Evolutionary conservation across 2,113 vertebrate species (phyloP).

Genomic region (Paradoxurus hermaphroditus): DNA sequence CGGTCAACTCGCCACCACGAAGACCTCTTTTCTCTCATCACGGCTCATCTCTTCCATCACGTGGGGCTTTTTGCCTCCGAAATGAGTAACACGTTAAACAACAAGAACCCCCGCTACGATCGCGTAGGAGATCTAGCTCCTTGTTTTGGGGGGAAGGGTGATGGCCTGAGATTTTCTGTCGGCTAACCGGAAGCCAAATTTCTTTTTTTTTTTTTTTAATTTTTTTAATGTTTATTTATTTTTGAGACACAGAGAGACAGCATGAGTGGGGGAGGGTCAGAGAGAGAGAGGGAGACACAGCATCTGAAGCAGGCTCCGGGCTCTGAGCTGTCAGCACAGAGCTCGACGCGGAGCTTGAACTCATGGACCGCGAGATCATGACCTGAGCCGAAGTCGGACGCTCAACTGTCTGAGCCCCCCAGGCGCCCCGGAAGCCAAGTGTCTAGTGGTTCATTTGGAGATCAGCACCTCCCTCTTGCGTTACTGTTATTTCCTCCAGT

Average conservation of each 20-base stretch:
- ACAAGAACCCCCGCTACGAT: background rate
- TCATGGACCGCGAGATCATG: too few relatives aligned
- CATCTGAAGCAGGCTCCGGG: too few relatives aligned
- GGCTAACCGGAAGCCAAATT: background rate
- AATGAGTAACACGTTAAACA: background rate
- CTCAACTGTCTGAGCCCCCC: too few relatives aligned
- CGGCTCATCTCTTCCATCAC: background rate
- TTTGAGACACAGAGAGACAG: too few relatives aligned
- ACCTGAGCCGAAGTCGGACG: too few relatives aligned
- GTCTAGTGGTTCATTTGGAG: background rate
- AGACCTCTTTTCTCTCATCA: accelerated
- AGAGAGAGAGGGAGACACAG: too few relatives aligned
- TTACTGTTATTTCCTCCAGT: background rate
- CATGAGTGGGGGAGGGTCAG: too few relatives aligned
- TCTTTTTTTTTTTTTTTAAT: too few relatives aligned
- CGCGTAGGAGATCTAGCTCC: background rate
- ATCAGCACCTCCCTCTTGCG: background rate
- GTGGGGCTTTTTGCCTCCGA: background rate
- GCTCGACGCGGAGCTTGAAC: too few relatives aligned
- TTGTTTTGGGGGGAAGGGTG: background rate
- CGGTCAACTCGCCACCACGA: accelerated
- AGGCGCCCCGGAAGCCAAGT: background rate
- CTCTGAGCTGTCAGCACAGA: too few relatives aligned
- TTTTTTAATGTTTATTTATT: too few relatives aligned
- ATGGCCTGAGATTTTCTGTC: background rate